These are phyloP conservation scores for Drosophila hydei DNA, from an alignment of 1,140 invertebrate genomes.

Conservation along the genomic window DNA sequence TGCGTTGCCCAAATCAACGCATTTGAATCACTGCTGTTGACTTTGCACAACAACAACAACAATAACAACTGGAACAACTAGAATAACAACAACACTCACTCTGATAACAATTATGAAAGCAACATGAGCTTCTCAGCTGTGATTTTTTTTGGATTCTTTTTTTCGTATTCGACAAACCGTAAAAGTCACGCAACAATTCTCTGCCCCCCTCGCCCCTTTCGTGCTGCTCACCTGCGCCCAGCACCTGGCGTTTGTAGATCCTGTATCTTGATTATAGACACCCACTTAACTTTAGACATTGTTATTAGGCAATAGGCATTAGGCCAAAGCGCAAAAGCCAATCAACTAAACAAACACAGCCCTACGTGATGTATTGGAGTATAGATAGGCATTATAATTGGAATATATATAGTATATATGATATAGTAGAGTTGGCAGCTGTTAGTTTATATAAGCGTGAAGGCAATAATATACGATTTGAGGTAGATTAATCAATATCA, in stretches of 20 bases:
- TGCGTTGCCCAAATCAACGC: constrained; percentile 46
- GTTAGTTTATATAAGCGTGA: no score
- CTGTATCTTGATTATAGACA: background rate
- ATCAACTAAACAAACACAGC: background rate
- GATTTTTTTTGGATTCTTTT: background rate
- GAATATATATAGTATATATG: background rate
- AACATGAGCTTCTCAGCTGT: constrained; percentile 15
- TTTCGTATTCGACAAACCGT: constrained; percentile 15
- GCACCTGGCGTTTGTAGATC: background rate
- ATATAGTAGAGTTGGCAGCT: no score
- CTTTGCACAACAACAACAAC: constrained; percentile 15
- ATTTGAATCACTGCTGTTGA: constrained; percentile 22
- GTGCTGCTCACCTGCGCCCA: background rate
- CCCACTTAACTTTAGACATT: constrained; percentile 2
- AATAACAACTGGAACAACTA: constrained; percentile 4
- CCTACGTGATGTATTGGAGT: background rate
- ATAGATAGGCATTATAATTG: background rate
- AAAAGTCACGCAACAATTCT: constrained; percentile 43
- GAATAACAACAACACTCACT: background rate
- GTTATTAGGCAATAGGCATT: background rate
- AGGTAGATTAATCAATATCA: no score
- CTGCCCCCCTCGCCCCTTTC: background rate
- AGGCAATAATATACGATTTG: no score
- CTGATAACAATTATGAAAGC: constrained; percentile 61
- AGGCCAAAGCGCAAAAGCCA: background rate